Conservation (phyloP, 2,888 invertebrate species). For the Cylindroiulus punctatus region DNA sequence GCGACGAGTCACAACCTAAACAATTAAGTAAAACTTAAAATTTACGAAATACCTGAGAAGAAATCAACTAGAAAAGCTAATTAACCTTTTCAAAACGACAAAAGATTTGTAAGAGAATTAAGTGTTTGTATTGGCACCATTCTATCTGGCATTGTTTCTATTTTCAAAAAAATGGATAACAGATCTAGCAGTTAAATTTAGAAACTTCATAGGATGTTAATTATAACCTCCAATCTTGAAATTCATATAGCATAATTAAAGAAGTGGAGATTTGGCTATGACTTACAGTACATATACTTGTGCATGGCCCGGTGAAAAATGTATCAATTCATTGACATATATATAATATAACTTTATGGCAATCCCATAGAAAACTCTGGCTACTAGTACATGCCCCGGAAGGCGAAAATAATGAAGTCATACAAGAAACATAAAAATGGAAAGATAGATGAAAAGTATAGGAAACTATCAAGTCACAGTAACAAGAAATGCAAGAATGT, state of each 20-base stretch:
- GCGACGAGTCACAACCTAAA: background rate
- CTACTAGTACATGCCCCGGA: background rate
- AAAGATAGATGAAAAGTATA: background rate
- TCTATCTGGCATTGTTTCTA: too few relatives aligned
- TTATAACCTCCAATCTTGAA: too few relatives aligned
- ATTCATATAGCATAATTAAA: background rate
- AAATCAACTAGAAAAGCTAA: background rate
- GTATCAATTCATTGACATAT: too few relatives aligned
- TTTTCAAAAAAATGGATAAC: too few relatives aligned
- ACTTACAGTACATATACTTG: too few relatives aligned
- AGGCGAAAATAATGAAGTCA: background rate
- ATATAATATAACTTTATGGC: too few relatives aligned
- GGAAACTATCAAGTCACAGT: background rate
- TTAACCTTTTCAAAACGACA: background rate
- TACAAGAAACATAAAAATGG: background rate
- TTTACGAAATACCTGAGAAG: background rate
- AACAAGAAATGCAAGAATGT: background rate
- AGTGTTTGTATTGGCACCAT: too few relatives aligned
- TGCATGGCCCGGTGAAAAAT: too few relatives aligned
- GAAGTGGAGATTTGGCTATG: background rate
- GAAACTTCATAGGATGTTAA: too few relatives aligned
- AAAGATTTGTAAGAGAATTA: background rate
- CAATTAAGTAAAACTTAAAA: background rate
- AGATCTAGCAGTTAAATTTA: too few relatives aligned
- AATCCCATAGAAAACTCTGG: background rate